Evolutionary conservation across 2,797 vertebrate genomes (phyloP), one percentile per base, ranked within the genome.

Genomic region (Acanthiza pusilla): DNA sequence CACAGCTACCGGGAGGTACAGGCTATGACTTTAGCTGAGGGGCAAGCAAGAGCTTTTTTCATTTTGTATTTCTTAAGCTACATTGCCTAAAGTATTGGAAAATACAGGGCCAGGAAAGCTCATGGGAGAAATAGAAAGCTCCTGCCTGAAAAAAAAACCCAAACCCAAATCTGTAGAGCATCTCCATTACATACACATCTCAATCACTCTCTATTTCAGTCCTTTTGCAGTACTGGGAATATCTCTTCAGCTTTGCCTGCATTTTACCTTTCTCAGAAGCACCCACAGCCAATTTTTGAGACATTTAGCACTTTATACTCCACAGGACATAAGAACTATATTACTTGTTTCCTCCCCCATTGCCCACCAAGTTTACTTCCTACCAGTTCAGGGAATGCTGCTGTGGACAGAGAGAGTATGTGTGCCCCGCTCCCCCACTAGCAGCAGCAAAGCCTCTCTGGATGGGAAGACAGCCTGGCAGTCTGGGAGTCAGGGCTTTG

Each of bases 261-360:
- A 61, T 73, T 78, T 84, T 65, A 61, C 30, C 15, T 78, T 76
- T 62, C n/a, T 54, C 0, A 0, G 36, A 20, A 79, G 13, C 19
- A 61, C 9, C 10, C 23, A 57, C 13, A 85, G 47, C 10, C 23
- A 43, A 7, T 29, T 86, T 80, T 48, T 87, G n/a, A 82, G 60
- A 47, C 7, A 16, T 4, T 70, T 32, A 65, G 55, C 23, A 34
- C 27, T 72, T 42, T 11, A 13, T 9, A 16, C 16, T 48, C 32
- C 3, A 2, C 10, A 55, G 14, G 7, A n/a, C 1, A 0, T 6
- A 13, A 1, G 4, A 16, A 15, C 9, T 67, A 6, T 7, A 7
- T 58, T 65, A 51, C 10, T 5, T 50, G 15, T 77, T 29, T 11
- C 2, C 10, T 10, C 13, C 4, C 4, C 2, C 11, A 3, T 27